These are phyloP conservation scores for Proterorhinus semilunaris DNA, from an alignment of 2,113 vertebrate genomes.

Conservation along the genomic window DNA sequence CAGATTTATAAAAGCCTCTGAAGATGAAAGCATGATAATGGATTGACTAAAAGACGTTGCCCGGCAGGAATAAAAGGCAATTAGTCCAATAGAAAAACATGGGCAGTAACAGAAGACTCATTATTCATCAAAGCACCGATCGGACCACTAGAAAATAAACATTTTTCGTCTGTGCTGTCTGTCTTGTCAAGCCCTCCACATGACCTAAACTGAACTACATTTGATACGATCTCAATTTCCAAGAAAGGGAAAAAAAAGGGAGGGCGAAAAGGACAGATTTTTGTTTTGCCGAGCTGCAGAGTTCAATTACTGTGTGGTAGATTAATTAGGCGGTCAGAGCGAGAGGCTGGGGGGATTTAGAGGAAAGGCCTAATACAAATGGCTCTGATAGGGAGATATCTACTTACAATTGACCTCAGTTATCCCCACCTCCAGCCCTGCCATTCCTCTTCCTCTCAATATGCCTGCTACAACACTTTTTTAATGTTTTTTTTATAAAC, in stretches of 20 bases:
- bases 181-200: slow-evolving; percentile 39
- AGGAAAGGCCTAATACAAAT: slow-evolving; percentile 35
- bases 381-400: slow-evolving; percentile 31
- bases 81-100: slow-evolving; percentile 34
- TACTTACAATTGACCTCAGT: slow-evolving; percentile 44
- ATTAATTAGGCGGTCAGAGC: slow-evolving; percentile 48
- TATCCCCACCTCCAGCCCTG: slow-evolving; percentile 31
- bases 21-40: slow-evolving; percentile 40
- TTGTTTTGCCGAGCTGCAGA: slow-evolving; percentile 31
- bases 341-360: slow-evolving; percentile 10
- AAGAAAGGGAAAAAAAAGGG: slow-evolving; percentile 24
- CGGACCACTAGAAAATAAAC: slow-evolving; percentile 34
- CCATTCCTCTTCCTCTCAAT: slow-evolving; percentile 28
- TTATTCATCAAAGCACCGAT: slow-evolving; percentile 50
- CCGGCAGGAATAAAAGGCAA: slow-evolving; percentile 31
- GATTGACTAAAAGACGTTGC: slow-evolving; percentile 33
- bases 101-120: slow-evolving; percentile 44
- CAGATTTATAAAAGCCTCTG: slow-evolving; percentile 11
- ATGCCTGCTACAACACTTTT: not conserved
- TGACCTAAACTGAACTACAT: slow-evolving; percentile 43
- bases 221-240: slow-evolving; percentile 53
- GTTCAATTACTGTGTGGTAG: slow-evolving; percentile 59
- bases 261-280: slow-evolving; percentile 29
- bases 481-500: not conserved
- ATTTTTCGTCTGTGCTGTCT: slow-evolving; percentile 53